Evolutionary conservation across 1,140 invertebrate species (phyloP).

Genomic region (Epicauta chinensis): DNA sequence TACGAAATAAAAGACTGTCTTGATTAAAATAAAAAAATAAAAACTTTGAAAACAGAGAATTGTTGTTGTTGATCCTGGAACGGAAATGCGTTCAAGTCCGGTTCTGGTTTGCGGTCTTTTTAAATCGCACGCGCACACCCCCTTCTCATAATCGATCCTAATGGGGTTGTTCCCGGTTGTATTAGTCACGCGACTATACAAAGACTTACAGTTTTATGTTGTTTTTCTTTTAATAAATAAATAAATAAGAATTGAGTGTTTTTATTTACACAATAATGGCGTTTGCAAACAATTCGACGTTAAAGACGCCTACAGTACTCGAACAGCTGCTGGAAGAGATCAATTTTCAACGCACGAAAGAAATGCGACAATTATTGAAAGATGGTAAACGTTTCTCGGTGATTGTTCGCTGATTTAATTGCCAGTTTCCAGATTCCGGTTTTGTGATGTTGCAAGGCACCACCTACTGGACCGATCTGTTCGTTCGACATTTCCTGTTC

Average conservation of each 20-base stretch:
- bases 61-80: too few species aligned
- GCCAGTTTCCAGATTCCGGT: conserved; percentile 65
- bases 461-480: conserved; percentile 94
- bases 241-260: too few species aligned
- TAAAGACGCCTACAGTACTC: conserved; percentile 65
- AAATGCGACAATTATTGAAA: conserved; percentile 79
- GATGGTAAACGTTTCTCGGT: conserved; percentile 55
- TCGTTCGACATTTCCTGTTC: conserved; percentile 90
- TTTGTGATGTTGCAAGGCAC: conserved; percentile 87
- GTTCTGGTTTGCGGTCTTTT: too few species aligned
- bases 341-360: conserved; percentile 83
- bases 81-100: too few species aligned
- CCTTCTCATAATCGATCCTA: conserved; percentile 2
- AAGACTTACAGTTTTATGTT: background rate
- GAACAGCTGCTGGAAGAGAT: conserved; percentile 85
- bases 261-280: too few species aligned
- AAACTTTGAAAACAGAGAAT: too few species aligned
- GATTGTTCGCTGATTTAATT: too few species aligned
- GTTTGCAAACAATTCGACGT: conserved; percentile 49
- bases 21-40: too few species aligned
- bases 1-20: too few species aligned
- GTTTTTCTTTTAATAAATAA: conserved; percentile 10
- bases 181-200: conserved; percentile 5
- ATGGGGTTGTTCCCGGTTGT: conserved; percentile 14
- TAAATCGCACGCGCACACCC: conserved; percentile 5